Evolutionary conservation across 2,888 invertebrate species (phyloP).

Genomic region (Cenopis cana): DNA sequence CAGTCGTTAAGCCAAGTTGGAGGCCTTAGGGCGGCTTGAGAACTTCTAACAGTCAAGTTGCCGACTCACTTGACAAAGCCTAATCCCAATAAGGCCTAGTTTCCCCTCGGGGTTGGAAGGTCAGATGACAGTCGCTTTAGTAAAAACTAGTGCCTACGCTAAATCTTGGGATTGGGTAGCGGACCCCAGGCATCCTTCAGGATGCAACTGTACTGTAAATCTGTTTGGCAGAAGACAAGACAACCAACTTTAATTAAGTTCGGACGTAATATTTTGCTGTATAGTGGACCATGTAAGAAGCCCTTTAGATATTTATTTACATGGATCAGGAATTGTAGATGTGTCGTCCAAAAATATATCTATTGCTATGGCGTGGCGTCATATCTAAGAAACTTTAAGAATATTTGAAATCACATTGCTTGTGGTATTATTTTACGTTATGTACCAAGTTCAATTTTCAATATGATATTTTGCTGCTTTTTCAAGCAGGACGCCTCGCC

Average conservation of each 20-base stretch:
- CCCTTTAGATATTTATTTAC: conserved; percentile 43
- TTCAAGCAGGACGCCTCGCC: not conserved
- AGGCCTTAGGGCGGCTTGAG: too few species aligned
- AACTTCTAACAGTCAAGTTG: too few species aligned
- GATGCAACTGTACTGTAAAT: too few species aligned
- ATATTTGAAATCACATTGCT: not conserved
- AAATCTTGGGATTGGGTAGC: too few species aligned
- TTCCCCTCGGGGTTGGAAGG: too few species aligned
- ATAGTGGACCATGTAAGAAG: not conserved
- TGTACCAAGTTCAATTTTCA: not conserved
- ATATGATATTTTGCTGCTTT: not conserved
- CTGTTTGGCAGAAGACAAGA: too few species aligned
- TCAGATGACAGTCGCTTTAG: too few species aligned
- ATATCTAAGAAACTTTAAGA: not conserved
- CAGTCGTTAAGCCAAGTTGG: too few species aligned
- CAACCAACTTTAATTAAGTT: not conserved
- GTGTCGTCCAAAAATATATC: conserved; percentile 59
- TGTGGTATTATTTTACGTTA: not conserved
- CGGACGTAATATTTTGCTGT: not conserved
- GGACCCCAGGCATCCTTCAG: too few species aligned
- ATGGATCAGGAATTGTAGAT: conserved; percentile 59
- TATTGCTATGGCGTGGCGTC: conserved; percentile 14
- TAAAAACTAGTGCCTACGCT: too few species aligned
- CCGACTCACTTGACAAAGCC: too few species aligned
- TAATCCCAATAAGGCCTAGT: too few species aligned